Conservation (phyloP, 2,888 invertebrate species). For the Pherbina coryleti region DNA sequence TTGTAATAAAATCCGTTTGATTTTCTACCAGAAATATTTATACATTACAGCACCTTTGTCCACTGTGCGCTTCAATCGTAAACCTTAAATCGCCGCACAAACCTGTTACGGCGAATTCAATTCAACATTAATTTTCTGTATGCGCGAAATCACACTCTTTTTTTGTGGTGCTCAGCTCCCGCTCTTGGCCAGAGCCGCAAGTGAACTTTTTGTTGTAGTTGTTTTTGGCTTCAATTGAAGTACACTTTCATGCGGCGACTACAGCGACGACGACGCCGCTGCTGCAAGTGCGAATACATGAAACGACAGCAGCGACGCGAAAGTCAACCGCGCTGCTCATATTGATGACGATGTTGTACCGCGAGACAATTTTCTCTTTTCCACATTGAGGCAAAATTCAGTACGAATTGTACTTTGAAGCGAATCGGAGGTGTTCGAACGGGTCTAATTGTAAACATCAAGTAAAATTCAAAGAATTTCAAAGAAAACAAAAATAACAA, state of each 20-base stretch:
- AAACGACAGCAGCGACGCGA: constrained; percentile 10
- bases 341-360: constrained; percentile 5
- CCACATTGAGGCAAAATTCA: constrained; percentile 49
- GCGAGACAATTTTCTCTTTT: constrained; percentile 50
- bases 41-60: neutral
- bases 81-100: constrained; percentile 19
- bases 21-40: neutral
- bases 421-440: constrained; percentile 57
- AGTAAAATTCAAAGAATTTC: constrained; percentile 31
- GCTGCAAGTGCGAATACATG: neutral
- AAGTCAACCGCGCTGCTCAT: neutral
- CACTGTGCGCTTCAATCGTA: constrained; percentile 31
- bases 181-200: constrained; percentile 1
- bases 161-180: neutral
- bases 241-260: neutral
- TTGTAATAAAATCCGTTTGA: too few species aligned
- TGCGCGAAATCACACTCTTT: constrained; percentile 5
- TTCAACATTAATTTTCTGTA: constrained; percentile 18
- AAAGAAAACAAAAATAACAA: constrained; percentile 22
- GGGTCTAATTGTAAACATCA: constrained; percentile 46
- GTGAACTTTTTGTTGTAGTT: constrained; percentile 10
- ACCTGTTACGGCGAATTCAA: constrained; percentile 44
- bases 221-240: constrained; percentile 18
- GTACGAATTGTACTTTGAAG: constrained; percentile 64
- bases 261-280: neutral